phyloP scores from a whole-genome alignment of 2,888 invertebrate species.

The Nomada fucata region DNA sequence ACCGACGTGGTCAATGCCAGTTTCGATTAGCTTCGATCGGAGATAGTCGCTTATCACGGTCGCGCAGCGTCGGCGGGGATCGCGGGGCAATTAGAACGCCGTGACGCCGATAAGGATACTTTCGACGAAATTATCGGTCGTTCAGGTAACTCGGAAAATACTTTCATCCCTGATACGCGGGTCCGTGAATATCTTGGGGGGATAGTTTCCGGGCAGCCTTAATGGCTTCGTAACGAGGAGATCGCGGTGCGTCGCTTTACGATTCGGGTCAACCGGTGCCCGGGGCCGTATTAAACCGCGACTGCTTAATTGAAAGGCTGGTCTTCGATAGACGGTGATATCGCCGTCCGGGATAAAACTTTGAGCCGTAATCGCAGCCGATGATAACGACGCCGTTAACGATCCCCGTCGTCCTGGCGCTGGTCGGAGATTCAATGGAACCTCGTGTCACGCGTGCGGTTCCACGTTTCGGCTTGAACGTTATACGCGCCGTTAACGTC shows the following conservation, averaged over 20 bases:
- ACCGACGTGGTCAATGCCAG: background rate
- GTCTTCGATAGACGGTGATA: conserved; percentile 57
- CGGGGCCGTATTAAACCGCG: conserved; percentile 70
- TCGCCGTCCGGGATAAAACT: conserved; percentile 50
- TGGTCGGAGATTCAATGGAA: too few relatives aligned
- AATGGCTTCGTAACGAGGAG: conserved; percentile 64
- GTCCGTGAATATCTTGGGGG: conserved; percentile 16
- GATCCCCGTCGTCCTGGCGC: conserved; percentile 1
- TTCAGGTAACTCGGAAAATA: conserved; percentile 14
- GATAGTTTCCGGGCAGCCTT: conserved; percentile 42
- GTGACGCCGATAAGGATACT: conserved; percentile 35
- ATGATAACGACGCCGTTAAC: conserved; percentile 51
- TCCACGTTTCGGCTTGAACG: too few relatives aligned
- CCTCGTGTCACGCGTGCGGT: too few relatives aligned
- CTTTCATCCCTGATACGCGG: conserved; percentile 41
- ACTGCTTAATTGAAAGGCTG: conserved; percentile 69
- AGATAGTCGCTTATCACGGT: conserved; percentile 17
- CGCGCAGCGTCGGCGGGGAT: background rate
- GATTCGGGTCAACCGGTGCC: conserved; percentile 72
- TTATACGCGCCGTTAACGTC: too few relatives aligned
- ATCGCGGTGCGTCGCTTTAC: conserved; percentile 63
- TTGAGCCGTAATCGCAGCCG: conserved; percentile 51
- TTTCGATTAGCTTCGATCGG: background rate
- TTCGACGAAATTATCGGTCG: conserved; percentile 36
- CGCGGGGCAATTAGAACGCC: conserved; percentile 28